phyloP scores from a whole-genome alignment of 1,140 invertebrate species.

The Battus philenor region DNA sequence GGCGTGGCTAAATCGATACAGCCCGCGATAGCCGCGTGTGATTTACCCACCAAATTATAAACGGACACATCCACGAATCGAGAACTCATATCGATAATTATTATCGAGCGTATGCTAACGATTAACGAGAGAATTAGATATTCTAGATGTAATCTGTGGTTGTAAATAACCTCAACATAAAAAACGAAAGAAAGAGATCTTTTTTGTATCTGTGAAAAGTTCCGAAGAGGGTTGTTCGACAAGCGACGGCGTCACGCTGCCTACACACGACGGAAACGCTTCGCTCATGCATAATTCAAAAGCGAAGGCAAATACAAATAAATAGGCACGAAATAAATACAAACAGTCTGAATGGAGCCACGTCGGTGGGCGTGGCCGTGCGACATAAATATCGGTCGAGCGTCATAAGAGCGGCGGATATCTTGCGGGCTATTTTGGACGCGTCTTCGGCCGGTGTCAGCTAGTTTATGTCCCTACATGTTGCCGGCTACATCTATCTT shows the following conservation, averaged over 20 bases:
- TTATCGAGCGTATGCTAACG: conserved; percentile 31
- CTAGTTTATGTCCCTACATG: conserved; percentile 24
- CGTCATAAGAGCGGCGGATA: conserved; percentile 61
- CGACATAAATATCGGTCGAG: conserved; percentile 68
- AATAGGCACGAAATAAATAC: conserved; percentile 74
- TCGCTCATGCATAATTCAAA: conserved; percentile 72
- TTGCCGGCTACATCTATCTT: conserved; percentile 3
- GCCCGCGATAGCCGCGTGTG: conserved; percentile 45
- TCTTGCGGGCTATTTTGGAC: conserved; percentile 61
- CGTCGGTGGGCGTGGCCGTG: conserved; percentile 61
- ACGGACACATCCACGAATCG: conserved; percentile 35
- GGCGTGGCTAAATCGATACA: conserved; percentile 51
- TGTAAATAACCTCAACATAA: neutral
- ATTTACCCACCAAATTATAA: conserved; percentile 59
- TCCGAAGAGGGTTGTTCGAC: conserved; percentile 28
- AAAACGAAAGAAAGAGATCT: conserved; percentile 15
- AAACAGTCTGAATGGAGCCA: conserved; percentile 71
- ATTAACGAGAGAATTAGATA: conserved; percentile 43
- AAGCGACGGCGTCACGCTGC: conserved; percentile 63
- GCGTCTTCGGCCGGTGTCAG: conserved; percentile 24
- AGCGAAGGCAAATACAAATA: conserved; percentile 72
- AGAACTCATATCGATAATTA: conserved; percentile 58
- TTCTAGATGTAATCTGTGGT: neutral
- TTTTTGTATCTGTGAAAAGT: conserved; percentile 16
- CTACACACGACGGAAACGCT: conserved; percentile 70